These are phyloP conservation scores for Corella eumyota DNA, from an alignment of 23 tunicate genomes.

Conservation along the genomic window DNA sequence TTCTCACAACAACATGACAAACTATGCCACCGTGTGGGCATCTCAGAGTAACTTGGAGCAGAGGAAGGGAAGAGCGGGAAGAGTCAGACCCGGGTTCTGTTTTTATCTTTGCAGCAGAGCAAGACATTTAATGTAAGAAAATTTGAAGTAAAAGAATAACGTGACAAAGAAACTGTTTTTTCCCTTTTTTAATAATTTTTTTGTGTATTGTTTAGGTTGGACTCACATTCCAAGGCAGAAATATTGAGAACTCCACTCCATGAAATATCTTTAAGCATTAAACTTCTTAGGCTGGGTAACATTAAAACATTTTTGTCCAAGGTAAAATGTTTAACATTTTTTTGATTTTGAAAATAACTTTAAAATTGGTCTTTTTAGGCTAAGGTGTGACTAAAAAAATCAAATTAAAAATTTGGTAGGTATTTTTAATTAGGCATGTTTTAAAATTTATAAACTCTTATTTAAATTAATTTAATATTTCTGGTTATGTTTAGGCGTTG, in stretches of 20 bases:
- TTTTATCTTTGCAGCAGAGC: slow-evolving; percentile 84
- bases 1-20: slow-evolving; percentile 96
- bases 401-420: neutral
- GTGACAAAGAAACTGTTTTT: too few species aligned
- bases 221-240: slow-evolving; percentile 66
- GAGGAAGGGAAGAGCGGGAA: slow-evolving; percentile 92
- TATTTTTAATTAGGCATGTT: neutral
- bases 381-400: too few species aligned
- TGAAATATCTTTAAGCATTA: slow-evolving; percentile 84
- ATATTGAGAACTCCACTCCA: slow-evolving; percentile 87
- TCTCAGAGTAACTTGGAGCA: slow-evolving; percentile 79
- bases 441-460: neutral
- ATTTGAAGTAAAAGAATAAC: too few species aligned
- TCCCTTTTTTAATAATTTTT: too few species aligned
- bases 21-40: slow-evolving; percentile 99
- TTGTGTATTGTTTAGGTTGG: too few species aligned
- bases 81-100: slow-evolving; percentile 85
- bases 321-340: slow-evolving; percentile 35
- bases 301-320: slow-evolving; percentile 83
- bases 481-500: slow-evolving; percentile 49
- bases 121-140: slow-evolving; percentile 62
- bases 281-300: slow-evolving; percentile 65
- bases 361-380: too few species aligned
- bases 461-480: neutral
- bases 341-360: too few species aligned